Evolutionary conservation across 1,140 invertebrate species (phyloP).

Genomic region (Drosophila persimilis): DNA sequence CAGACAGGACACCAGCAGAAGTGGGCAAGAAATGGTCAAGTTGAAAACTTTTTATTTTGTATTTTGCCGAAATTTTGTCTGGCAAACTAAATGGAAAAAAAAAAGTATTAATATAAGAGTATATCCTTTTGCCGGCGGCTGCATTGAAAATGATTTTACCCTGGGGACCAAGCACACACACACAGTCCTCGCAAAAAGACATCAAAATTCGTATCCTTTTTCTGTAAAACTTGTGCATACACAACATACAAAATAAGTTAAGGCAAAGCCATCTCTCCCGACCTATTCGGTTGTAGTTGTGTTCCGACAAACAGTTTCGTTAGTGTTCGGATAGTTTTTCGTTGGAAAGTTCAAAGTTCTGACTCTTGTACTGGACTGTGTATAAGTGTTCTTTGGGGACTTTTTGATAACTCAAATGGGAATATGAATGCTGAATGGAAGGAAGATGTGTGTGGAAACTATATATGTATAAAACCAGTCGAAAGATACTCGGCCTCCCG

Average conservation of each 20-base stretch:
- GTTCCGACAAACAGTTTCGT: slow-evolving; percentile 44
- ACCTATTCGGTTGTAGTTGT: background rate
- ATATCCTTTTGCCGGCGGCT: slow-evolving; percentile 51
- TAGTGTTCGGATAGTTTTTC: slow-evolving; percentile 11
- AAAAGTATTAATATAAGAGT: slow-evolving; percentile 66
- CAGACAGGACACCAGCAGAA: slow-evolving; percentile 12
- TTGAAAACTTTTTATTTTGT: slow-evolving; percentile 54
- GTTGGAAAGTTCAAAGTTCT: background rate
- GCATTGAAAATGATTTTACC: slow-evolving; percentile 66
- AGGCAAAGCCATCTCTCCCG: slow-evolving; percentile 3
- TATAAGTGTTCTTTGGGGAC: too few species aligned
- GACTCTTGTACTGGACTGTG: background rate
- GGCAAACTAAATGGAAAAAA: slow-evolving; percentile 73
- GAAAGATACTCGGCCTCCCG: too few species aligned
- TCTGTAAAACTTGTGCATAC: slow-evolving; percentile 56
- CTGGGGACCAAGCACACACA: slow-evolving; percentile 43
- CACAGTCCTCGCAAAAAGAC: slow-evolving; percentile 42
- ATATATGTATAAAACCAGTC: too few species aligned
- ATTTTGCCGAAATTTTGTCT: slow-evolving; percentile 7
- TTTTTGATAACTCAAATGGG: too few species aligned
- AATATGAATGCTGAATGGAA: too few species aligned
- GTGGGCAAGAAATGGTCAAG: slow-evolving; percentile 56
- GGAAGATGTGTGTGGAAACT: too few species aligned
- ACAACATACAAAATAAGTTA: slow-evolving; percentile 19
- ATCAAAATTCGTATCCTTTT: slow-evolving; percentile 70